Base-by-base conservation (phyloP, 2,797 vertebrate genomes). In the Sus cebifrons region DNA sequence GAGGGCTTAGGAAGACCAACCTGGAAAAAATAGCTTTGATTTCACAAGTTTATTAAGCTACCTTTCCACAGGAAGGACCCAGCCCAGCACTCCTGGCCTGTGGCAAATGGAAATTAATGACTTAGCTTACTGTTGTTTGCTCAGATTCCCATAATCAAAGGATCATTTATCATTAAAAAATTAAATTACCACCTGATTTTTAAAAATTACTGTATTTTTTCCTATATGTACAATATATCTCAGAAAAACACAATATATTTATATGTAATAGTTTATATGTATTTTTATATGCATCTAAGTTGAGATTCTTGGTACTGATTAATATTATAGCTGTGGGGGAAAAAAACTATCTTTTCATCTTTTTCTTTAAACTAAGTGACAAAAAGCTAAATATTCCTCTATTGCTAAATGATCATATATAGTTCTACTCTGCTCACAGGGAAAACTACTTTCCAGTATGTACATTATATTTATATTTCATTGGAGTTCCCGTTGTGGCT, bases 301-400 rank as follows among this genome's bases (percentile, higher is more conserved):
- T 56, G 67, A 12, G 23, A 82, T 85, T 96, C 40, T 73, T 52
- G 75, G 56, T 91, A 36, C 54, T 65, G 17, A 93, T 36, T 83
- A 93, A 44, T 23, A 86, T 52, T 54, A 93, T 93, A 93, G 12
- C 58, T 84, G 36, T 36, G 36, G 18, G 9, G 74, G 52, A 12
- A 13, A 49, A 52, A 75, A 74, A 32, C 64, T 3, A 81, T 67
- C 16, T 81, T 94, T 95, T 68, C 29, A 67, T 25, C 32, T 70
- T 93, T 79, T 92, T 79, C 27, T 96, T 92, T 84, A 82, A 96
- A 27, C 7, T 74, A 91, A 93, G 52, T 58, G 25, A 73, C 20
- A 89, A 95, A 62, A 8, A 78, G n/a, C 54, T 85, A 97, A 81
- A 79, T 49, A 74, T 44, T 3, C 23, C 7, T 58, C 78, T 71